Evolutionary conservation across 23 tunicate genomes (phyloP).

Genomic region (Trididemnum clinides): DNA sequence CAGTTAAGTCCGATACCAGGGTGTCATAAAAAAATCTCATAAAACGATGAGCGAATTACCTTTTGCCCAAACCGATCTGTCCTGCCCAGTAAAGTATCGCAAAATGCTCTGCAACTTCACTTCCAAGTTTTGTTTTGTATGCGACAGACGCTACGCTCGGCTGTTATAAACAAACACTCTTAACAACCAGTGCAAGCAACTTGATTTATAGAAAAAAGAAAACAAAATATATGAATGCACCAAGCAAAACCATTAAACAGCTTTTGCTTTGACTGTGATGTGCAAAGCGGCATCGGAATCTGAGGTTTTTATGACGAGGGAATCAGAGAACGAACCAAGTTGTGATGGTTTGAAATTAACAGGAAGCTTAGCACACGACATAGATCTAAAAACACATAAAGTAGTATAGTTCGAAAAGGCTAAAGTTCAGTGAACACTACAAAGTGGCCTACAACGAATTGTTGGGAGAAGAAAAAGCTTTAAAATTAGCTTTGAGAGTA

Average conservation of each 20-base stretch:
- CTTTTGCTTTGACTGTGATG: slow-evolving; percentile 31
- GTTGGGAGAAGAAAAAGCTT: background rate
- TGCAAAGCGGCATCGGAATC: background rate
- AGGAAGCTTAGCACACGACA: slow-evolving; percentile 85
- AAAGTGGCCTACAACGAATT: background rate
- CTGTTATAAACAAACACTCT: too few relatives aligned
- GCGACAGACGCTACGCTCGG: too few relatives aligned
- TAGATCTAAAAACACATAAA: slow-evolving; percentile 56
- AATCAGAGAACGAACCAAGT: slow-evolving; percentile 46
- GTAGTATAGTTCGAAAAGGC: background rate
- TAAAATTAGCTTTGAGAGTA: too few relatives aligned
- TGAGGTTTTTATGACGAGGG: slow-evolving; percentile 64
- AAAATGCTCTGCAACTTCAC: too few relatives aligned
- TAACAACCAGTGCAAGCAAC: background rate
- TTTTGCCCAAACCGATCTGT: too few relatives aligned
- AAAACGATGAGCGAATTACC: too few relatives aligned
- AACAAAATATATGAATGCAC: background rate
- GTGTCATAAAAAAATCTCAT: too few relatives aligned
- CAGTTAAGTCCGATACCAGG: too few relatives aligned
- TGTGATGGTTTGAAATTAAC: slow-evolving; percentile 68
- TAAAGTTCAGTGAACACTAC: background rate
- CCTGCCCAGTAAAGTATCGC: too few relatives aligned
- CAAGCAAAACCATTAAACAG: too few relatives aligned
- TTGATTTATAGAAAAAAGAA: background rate
- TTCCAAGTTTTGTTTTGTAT: too few relatives aligned